phyloP scores from a whole-genome alignment of 2,888 invertebrate species.

The Eristalis arbustorum region DNA sequence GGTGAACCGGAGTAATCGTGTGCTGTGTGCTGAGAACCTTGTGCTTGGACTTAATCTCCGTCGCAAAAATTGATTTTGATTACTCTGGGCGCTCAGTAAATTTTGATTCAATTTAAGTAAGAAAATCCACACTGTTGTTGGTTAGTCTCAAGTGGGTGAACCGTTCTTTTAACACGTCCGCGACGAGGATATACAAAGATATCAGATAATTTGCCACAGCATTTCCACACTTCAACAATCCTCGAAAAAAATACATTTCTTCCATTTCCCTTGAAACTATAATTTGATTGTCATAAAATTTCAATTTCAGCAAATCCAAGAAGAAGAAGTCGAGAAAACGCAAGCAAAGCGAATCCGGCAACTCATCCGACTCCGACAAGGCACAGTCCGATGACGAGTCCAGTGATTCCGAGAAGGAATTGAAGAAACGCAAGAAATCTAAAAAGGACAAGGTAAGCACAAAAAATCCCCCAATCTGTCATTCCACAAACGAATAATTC shows the following conservation, averaged over 20 bases:
- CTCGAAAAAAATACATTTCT: neutral
- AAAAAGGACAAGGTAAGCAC: slow-evolving; percentile 79
- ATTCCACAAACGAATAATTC: slow-evolving; percentile 29
- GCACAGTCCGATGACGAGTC: slow-evolving; percentile 80
- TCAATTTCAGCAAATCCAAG: slow-evolving; percentile 74
- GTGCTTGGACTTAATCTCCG: too few relatives aligned
- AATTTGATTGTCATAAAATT: neutral
- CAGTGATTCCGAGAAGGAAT: slow-evolving; percentile 79
- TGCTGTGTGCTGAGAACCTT: too few relatives aligned
- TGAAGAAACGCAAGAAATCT: slow-evolving; percentile 77
- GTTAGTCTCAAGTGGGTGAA: too few relatives aligned
- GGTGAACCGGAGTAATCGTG: too few relatives aligned
- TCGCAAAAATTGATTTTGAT: too few relatives aligned
- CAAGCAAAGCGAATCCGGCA: slow-evolving; percentile 80
- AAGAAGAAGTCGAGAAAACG: slow-evolving; percentile 82
- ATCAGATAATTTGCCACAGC: neutral
- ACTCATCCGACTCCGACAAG: slow-evolving; percentile 79
- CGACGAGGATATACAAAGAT: neutral
- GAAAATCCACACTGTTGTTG: too few relatives aligned
- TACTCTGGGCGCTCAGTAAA: too few relatives aligned
- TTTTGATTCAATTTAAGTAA: too few relatives aligned
- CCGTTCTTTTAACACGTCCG: neutral
- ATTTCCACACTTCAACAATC: neutral
- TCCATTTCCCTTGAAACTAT: neutral
- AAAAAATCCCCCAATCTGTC: neutral